Base-by-base conservation (phyloP, 2,113 vertebrate species). In the Struthio camelus region DNA sequence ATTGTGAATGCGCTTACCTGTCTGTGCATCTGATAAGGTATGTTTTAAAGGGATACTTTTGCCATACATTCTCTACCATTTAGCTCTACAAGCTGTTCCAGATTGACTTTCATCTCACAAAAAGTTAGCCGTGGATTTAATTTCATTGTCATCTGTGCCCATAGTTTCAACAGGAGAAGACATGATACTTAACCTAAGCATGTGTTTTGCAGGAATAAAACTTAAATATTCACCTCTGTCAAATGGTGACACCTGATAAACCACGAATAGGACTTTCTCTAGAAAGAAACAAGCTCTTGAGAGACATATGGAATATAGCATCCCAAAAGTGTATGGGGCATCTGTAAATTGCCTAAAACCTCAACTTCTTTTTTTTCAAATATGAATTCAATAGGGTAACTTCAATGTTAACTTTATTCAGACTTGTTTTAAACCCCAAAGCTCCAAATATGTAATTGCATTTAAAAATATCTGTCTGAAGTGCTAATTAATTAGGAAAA, bases 381-480 rank as follows among this genome's bases (percentile, higher is more conserved):
- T 34, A 36, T 12, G 7, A 87, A 80, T 94, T 67, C 70, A 69
- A 27, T 9, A 56, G 10, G 80, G 4, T 2, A 72, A 53, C 36
- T 69, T 77, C 27, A 58, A 56, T 65, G 48, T 38, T 87, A 85
- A 79, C 23, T 87, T 91, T 48, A 81, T 53, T 77, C 53, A 87
- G 53, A 59, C 10, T 48, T 89, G 14, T 85, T 91, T 70, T 58
- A 87, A 87, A 61, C 14, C 50, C 22, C 30, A 80, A 82, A 89
- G 5, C n/a, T 77, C n/a, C 16, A 69, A 80, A 89, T 61, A 76
- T 30, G 36, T 53, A 87, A 85, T 40, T 82, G 34, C 34, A 95
- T 93, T 87, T 85, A 92, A 96, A 88, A 80, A 66, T 15, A 28
- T 73, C 62, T 69, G 44, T 85, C 76, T 92, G 77, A 95, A 92